Conservation (phyloP, 2,113 vertebrate genomes). For the Coptodon rendalli region DNA sequence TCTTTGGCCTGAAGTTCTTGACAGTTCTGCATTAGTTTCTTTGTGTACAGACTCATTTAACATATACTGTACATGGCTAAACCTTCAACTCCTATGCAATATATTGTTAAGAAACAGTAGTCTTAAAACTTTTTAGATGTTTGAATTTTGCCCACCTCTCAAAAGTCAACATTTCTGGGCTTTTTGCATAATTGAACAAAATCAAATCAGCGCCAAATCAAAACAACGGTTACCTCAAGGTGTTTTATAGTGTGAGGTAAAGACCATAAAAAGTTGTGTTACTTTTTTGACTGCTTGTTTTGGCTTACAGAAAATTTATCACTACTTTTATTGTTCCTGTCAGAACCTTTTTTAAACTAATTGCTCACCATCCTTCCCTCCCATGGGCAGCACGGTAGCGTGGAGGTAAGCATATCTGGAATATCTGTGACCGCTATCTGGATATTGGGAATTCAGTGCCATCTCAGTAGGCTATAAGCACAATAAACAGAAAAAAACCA, state of each 20-base stretch:
- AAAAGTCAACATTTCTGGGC: not conserved
- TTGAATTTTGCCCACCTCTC: not conserved
- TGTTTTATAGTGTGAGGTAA: not conserved
- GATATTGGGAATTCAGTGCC: not conserved
- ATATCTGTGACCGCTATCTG: not conserved
- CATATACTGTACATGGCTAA: not conserved
- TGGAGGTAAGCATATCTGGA: not conserved
- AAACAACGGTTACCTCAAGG: not conserved
- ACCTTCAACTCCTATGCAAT: not conserved
- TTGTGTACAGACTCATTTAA: not conserved
- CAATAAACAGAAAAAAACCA: not conserved
- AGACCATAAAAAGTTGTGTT: not conserved
- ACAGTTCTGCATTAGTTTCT: not conserved
- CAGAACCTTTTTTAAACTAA: not conserved
- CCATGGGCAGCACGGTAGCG: not conserved
- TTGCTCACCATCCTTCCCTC: not conserved
- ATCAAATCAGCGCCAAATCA: not conserved
- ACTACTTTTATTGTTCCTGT: not conserved
- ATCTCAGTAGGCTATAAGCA: not conserved
- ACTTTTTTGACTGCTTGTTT: not conserved
- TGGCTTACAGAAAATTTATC: not conserved
- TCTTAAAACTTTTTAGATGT: not conserved
- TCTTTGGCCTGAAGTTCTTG: not conserved
- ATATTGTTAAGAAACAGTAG: not conserved
- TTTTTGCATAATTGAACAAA: not conserved